Evolutionary conservation across 30 jellyfish, hydroid and myxozoan species (phyloP).

Genomic region (Cassiopea xamachana): DNA sequence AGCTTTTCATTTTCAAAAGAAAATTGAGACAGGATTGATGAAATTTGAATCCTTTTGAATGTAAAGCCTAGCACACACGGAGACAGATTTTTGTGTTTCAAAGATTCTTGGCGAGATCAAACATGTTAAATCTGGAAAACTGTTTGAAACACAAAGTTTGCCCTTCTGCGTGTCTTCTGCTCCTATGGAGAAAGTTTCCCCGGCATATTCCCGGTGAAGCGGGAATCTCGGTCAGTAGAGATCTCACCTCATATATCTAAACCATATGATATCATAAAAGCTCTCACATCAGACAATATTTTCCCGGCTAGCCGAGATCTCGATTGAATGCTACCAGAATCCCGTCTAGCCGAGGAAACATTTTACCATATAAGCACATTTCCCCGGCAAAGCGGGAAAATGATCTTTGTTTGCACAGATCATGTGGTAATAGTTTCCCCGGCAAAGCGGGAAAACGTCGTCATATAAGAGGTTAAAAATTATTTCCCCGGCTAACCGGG

Average conservation of each 20-base stretch:
- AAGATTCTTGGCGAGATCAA: too few relatives aligned
- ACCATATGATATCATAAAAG: background rate
- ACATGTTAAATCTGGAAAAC: too few relatives aligned
- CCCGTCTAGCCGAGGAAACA: background rate
- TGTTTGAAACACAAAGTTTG: too few relatives aligned
- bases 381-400: background rate
- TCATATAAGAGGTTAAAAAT: background rate
- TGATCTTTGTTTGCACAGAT: background rate
- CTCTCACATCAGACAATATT: constrained; percentile 7
- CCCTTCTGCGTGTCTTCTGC: background rate
- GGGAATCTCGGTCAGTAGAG: constrained; percentile 10
- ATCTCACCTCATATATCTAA: constrained; percentile 1
- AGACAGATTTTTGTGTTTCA: too few relatives aligned
- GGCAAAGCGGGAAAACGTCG: background rate
- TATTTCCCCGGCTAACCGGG: background rate
- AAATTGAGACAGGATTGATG: too few relatives aligned
- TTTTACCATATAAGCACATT: constrained; percentile 1
- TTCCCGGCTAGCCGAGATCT: constrained; percentile 31
- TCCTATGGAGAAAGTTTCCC: constrained; percentile 8
- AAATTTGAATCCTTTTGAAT: too few relatives aligned
- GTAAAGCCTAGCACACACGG: too few relatives aligned
- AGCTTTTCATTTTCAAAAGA: too few relatives aligned
- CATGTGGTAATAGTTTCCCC: background rate
- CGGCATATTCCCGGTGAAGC: constrained; percentile 16
- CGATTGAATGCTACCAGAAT: constrained; percentile 11